These are phyloP conservation scores for Lysandra coridon DNA, from an alignment of 2,888 invertebrate species.

Conservation along the genomic window DNA sequence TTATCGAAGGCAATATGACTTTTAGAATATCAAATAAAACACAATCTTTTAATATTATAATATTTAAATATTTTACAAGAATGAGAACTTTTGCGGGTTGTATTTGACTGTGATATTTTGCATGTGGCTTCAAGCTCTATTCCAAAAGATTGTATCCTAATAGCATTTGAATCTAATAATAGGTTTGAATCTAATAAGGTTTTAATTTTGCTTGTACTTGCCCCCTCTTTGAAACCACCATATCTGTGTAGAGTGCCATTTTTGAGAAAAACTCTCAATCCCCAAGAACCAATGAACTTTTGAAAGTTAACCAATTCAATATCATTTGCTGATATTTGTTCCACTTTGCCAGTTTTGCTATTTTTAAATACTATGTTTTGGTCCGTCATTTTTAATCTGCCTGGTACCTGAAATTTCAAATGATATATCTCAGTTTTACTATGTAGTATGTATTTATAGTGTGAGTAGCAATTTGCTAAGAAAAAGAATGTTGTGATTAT, in stretches of 20 bases:
- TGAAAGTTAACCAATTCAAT: slow-evolving; percentile 96
- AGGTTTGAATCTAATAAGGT: background rate
- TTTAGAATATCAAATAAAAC: no score
- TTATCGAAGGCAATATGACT: no score
- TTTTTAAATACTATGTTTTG: slow-evolving; percentile 96
- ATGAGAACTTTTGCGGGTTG: no score
- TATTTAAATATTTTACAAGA: no score
- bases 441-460: background rate
- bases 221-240: slow-evolving; percentile 94
- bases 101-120: no score
- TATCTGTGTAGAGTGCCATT: slow-evolving; percentile 95
- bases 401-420: slow-evolving; percentile 85
- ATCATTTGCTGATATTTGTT: slow-evolving; percentile 90
- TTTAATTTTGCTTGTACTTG: slow-evolving; percentile 58
- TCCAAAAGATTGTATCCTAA: no score
- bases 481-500: no score
- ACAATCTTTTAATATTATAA: no score
- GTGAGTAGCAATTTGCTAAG: background rate
- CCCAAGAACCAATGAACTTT: slow-evolving; percentile 94
- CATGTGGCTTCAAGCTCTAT: no score
- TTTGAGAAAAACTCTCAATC: slow-evolving; percentile 92
- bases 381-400: slow-evolving; percentile 94
- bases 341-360: slow-evolving; percentile 97
- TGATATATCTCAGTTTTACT: slow-evolving; percentile 2
- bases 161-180: no score